Evolutionary conservation across 2,797 vertebrate genomes (phyloP).

Genomic region (Microhierax caerulescens): DNA sequence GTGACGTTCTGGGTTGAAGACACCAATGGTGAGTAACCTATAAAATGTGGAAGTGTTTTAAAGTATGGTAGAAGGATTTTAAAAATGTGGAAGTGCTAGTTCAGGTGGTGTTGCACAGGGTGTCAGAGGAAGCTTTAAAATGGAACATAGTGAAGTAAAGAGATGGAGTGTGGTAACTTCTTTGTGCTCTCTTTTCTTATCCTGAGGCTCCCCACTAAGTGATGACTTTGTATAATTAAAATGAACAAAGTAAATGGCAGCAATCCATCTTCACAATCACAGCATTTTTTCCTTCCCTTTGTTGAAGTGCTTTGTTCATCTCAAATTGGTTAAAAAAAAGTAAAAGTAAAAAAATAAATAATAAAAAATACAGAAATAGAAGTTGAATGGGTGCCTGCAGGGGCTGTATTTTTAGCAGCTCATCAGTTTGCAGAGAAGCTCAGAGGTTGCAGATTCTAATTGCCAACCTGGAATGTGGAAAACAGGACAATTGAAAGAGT

Average conservation of each 20-base stretch:
- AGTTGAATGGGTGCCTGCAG: conserved; percentile 73
- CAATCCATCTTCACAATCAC: conserved; percentile 66
- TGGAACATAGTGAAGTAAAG: conserved; percentile 23
- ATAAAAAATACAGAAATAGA: conserved; percentile 76
- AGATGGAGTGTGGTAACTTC: not conserved
- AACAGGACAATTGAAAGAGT: conserved; percentile 35
- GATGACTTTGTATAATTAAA: conserved; percentile 77
- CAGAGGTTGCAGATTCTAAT: conserved; percentile 75
- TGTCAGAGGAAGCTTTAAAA: conserved; percentile 33
- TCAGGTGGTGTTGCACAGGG: conserved; percentile 7
- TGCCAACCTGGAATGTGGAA: conserved; percentile 62
- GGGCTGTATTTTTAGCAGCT: conserved; percentile 80
- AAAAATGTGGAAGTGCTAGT: not conserved
- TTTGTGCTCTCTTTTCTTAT: conserved; percentile 7
- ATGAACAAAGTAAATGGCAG: conserved; percentile 65
- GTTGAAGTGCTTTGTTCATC: conserved; percentile 78
- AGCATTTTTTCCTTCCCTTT: conserved; percentile 68
- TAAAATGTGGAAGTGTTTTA: not conserved
- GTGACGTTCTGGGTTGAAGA: not conserved
- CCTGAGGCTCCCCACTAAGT: conserved; percentile 59
- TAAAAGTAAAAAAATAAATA: conserved; percentile 65
- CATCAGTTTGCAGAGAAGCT: conserved; percentile 71
- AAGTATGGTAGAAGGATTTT: not conserved
- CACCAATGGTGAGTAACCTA: not conserved
- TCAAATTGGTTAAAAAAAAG: conserved; percentile 61